Base-by-base conservation (phyloP, 2,888 invertebrate species). In the Caenorhabditis sulstoni region DNA sequence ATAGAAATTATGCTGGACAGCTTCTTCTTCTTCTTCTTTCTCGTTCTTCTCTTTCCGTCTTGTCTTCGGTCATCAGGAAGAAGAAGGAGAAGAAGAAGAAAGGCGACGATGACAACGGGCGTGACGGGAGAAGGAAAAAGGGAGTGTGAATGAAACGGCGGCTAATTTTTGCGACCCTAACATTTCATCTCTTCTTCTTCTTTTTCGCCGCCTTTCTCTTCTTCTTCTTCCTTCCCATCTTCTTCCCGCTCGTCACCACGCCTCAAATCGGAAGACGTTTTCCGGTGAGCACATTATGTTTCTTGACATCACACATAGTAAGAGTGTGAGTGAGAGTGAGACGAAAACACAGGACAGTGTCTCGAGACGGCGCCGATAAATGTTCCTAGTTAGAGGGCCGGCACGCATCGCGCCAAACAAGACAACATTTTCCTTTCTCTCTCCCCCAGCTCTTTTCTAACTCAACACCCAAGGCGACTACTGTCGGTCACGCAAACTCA, bases 341-440 rank as follows among this genome's bases (percentile, higher is more conserved):
- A 41, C 2, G 59, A 53, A 35, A 58, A 73, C 73, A 73, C 64
- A 49, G 55, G 41, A 64, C 58, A 55, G 50, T 3, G 7, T 29
- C 29, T 29, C 7, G 29, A 29, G 29, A 7, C 29, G 29, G 29
- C 29, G 29, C 64, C 64, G 73, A 73, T 73, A 73, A 73, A 73
- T 73, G 73, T 73, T 73, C 73, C 73, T 73, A 73, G 73, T 73
- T 73, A 73, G 73, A n/a, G n/a, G n/a, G n/a, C n/a, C n/a, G n/a
- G 55, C 57, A 58, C 67, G 58, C 68, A 59, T 50, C 49, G 57
- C 37, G 39, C 50, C 29, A 37, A 53, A 35, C 23, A 41, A 68
- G 59, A 61, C 53, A 70, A 70, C 61, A 70, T 47, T 55, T 50
- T 37, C 45, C 37, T 61, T 45, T 61, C 23, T 5, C 22, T 18